Base-by-base conservation (phyloP, 2,797 vertebrate genomes). In the Phataginus tricuspis region DNA sequence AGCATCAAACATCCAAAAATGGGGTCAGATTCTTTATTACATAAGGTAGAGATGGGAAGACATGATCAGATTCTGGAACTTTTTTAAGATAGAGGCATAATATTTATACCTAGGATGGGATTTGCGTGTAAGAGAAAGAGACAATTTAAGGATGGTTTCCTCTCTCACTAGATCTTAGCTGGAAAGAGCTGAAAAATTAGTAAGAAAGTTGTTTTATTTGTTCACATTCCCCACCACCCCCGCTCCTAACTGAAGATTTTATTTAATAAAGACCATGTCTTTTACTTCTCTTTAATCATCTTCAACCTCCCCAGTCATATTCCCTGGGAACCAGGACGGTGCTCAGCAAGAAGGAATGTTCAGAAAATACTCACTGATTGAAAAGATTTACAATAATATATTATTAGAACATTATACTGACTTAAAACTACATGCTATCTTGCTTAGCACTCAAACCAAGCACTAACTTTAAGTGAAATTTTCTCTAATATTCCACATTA, bases 131-230 rank as follows among this genome's bases (percentile, higher is more conserved):
- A 51, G 37, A 61, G 21, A 90, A 66, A 78, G 42, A 69, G 15
- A 29, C 29, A 88, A 42, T 9, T 69, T 80, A 49, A 74, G n/a
- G 59, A 66, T 57, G 4, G 45, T 87, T 87, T 11, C 7, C 6
- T 55, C 19, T 95, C 21, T 78, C 49, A 31, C 37, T 84, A 2
- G 68, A 63, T 82, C 7, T 82, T 74, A 87, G 25, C 21, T 75
- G 19, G 71, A 66, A 45, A 69, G 57, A 42, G 10, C 49, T 49
- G 39, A 64, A 71, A 74, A 69, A 71, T 85, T 39, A 78, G 31
- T 83, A 88, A 66, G 13, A 90, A 90, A 85, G 2, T 69, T 89
- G 4, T 45, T 88, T 90, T 69, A 37, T 79, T 74, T 94, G 45
- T 84, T 57, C 45, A 45, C 42, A 45, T 45, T 45, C 45, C 45